Evolutionary conservation across 2,113 vertebrate genomes (phyloP).

Genomic region (Stomatorhinus ivindoensis): DNA sequence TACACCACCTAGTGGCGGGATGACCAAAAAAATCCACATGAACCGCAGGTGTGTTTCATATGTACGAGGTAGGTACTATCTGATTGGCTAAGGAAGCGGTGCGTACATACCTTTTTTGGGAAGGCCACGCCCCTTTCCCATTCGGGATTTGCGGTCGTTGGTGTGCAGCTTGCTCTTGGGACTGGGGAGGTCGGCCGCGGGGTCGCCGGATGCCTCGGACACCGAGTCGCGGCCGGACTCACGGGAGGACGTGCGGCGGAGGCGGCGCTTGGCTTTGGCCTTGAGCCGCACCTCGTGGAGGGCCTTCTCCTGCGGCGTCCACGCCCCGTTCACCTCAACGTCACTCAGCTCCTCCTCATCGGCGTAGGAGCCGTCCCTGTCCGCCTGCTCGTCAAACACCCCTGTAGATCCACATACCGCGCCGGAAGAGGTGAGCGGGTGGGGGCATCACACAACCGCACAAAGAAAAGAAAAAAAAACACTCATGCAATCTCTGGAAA

Average conservation of each 20-base stretch:
- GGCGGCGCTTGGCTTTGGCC: slow-evolving; percentile 72
- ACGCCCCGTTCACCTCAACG: slow-evolving; percentile 56
- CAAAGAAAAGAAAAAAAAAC: not conserved
- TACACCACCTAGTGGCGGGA: not conserved
- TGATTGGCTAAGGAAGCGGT: not conserved
- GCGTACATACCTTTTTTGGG: slow-evolving; percentile 70
- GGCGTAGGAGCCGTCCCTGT: slow-evolving; percentile 34
- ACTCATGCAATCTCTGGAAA: not conserved
- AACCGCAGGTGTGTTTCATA: not conserved
- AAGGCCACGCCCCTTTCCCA: slow-evolving; percentile 72
- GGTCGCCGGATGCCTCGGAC: slow-evolving; percentile 53
- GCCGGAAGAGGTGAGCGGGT: not conserved
- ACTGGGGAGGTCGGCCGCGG: slow-evolving; percentile 53
- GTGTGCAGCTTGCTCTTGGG: slow-evolving; percentile 56
- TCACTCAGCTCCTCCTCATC: slow-evolving; percentile 54
- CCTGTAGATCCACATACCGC: slow-evolving; percentile 33
- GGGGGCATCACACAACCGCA: not conserved
- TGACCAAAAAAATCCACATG: not conserved
- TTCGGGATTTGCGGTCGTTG: slow-evolving; percentile 69
- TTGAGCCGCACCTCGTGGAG: slow-evolving; percentile 71
- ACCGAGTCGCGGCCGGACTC: slow-evolving; percentile 67
- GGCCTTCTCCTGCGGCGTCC: slow-evolving; percentile 75
- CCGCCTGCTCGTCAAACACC: slow-evolving; percentile 21
- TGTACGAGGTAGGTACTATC: not conserved
- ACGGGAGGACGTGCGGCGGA: slow-evolving; percentile 70